These are phyloP conservation scores for Melanotaenia duboulayi DNA, from an alignment of 2,113 vertebrate genomes.

Conservation along the genomic window DNA sequence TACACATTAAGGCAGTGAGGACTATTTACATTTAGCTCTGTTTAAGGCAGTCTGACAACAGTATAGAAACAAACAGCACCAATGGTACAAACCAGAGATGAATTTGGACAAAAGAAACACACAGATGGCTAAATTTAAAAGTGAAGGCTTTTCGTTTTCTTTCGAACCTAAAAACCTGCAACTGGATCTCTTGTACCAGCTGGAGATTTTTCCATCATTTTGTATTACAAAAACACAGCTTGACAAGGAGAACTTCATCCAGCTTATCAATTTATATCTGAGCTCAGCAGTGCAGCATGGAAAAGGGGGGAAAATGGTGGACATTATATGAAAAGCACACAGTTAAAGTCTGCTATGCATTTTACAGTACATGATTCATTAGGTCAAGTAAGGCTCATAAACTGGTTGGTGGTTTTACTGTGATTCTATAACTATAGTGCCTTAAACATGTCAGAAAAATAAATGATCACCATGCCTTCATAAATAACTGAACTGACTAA, in stretches of 20 bases:
- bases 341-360: constrained; percentile 1
- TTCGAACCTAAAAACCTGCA: not conserved
- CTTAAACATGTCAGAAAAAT: constrained; percentile 27
- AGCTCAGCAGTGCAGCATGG: constrained; percentile 22
- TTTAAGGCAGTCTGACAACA: constrained; percentile 50
- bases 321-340: constrained; percentile 7
- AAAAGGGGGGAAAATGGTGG: not conserved
- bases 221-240: constrained; percentile 31
- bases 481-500: constrained; percentile 20
- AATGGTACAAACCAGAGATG: constrained; percentile 41
- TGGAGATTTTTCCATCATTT: constrained; percentile 22
- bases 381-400: constrained; percentile 41
- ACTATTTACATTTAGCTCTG: constrained; percentile 75
- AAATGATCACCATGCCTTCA: constrained; percentile 3
- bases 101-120: constrained; percentile 29
- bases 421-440: constrained; percentile 8
- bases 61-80: constrained; percentile 59
- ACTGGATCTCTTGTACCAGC: constrained; percentile 11
- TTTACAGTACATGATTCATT: constrained; percentile 45
- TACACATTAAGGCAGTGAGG: constrained; percentile 57
- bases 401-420: constrained; percentile 3
- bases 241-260: constrained; percentile 62
- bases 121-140: not conserved
- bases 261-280: constrained; percentile 12
- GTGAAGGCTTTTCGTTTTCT: not conserved